Base-by-base conservation (phyloP, 1,140 invertebrate genomes). In the Araneus ventricosus region DNA sequence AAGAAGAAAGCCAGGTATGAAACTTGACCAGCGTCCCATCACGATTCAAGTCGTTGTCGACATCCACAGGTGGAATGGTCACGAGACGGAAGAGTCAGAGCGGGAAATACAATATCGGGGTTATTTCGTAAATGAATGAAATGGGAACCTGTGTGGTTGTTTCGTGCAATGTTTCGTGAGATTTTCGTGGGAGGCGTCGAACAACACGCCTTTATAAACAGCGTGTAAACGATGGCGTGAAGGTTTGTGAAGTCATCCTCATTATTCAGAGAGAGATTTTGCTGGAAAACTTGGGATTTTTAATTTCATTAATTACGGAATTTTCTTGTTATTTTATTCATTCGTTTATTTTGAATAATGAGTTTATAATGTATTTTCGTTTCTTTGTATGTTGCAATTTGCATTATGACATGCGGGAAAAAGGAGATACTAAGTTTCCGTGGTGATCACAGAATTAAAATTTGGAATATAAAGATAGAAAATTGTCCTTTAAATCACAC, bases 1-100 rank as follows among this genome's bases (percentile, higher is more conserved):
- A 30, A 67, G 27, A 27, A 14, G 27, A 67, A 67, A 67, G 27
- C 27, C 63, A 24, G 14, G 7, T 37, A 30, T 10, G 34, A 75
- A 34, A 34, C 70, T 75, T 75, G 70, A 75, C 70, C 70, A 75
- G 70, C 70, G 70, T 75, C 70, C 70, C 30, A 20, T 75, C 70
- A 75, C 30, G 70, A 75, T 37, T 34, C 70, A 22, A 34, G 70
- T 37, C 30, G 17, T 34, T 75, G 70, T 75, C 34, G 70, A 30
- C 27, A 20, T 30, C 30, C 70, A 30, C 27, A 34, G 70, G 27
- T 30, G 70, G 30, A 34, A 75, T 37, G 70, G 30, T 75, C 70
- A 75, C 70, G 70, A 75, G 70, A 20, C 27, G n/a, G 27, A 30
- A 27, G 8, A 67, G 8, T 22, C 30, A 34, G 34, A 75, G 30